Percentiles rank a stretch among this genome's conserved stretches.
phyloP scores from a whole-genome alignment of 2,113 vertebrate species.

The Cynoglossus semilaevis region DNA sequence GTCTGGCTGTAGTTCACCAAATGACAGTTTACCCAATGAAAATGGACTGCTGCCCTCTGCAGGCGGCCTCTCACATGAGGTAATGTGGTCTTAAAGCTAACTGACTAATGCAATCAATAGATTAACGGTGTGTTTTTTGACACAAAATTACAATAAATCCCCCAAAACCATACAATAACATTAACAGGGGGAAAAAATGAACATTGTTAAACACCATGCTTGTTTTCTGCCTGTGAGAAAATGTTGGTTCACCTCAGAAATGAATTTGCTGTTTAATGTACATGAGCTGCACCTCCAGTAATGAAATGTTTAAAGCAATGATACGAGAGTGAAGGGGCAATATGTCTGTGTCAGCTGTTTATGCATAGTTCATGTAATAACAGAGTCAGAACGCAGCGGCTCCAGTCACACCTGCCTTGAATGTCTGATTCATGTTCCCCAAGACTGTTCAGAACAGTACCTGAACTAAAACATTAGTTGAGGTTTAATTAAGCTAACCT shows the following conservation, averaged over 20 bases:
- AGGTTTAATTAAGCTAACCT: constrained; percentile 13
- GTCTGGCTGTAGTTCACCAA: constrained; percentile 90
- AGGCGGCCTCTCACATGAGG: constrained; percentile 78
- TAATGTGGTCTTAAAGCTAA: constrained; percentile 33
- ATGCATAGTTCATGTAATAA: constrained; percentile 68
- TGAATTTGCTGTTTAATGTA: constrained; percentile 17
- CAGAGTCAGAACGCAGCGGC: constrained; percentile 25
- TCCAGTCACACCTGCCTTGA: constrained; percentile 56
- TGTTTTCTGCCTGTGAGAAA: constrained; percentile 6
- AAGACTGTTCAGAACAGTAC: not conserved
- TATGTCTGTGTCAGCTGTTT: constrained; percentile 49
- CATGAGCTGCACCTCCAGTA: constrained; percentile 44
- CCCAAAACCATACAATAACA: not conserved
- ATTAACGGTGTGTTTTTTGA: not conserved
- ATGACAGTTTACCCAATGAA: constrained; percentile 85
- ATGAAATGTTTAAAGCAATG: constrained; percentile 76
- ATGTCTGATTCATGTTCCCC: constrained; percentile 31
- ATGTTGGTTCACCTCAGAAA: constrained; percentile 1
- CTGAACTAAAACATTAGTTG: constrained; percentile 11
- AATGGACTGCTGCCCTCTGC: constrained; percentile 72
- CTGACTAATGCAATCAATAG: too few species aligned
- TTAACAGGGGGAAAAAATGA: not conserved
- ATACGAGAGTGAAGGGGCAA: constrained; percentile 45
- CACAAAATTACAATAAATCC: not conserved
- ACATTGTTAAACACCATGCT: not conserved